Percentiles rank a stretch among this genome's conserved stretches.
Evolutionary conservation across 2,888 invertebrate genomes (phyloP).

Genomic region (Dascillus cervinus): DNA sequence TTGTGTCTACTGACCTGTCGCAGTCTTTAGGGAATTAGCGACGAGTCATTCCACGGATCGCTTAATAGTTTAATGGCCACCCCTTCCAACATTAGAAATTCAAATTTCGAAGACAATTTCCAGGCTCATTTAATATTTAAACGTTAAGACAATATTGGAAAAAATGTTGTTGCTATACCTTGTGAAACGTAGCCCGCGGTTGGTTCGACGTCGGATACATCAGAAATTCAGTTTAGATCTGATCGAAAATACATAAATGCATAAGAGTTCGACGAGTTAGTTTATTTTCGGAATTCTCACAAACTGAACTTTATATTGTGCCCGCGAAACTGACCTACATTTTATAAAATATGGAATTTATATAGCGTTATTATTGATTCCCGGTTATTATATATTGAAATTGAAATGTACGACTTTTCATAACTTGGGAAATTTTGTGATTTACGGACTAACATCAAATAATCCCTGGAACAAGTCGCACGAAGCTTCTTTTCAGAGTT

Average conservation of each 20-base stretch:
- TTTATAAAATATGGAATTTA: constrained; percentile 13
- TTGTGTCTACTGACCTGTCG: constrained; percentile 7
- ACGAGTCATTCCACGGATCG: constrained; percentile 11
- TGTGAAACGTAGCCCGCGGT: too few relatives aligned
- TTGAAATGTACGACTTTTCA: constrained; percentile 11
- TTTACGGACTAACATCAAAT: too few relatives aligned
- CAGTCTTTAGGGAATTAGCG: constrained; percentile 11
- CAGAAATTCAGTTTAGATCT: constrained; percentile 13
- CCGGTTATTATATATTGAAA: constrained; percentile 6
- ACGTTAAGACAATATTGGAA: too few relatives aligned
- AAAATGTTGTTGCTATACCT: too few relatives aligned
- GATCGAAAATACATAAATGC: constrained; percentile 17
- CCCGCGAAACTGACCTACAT: constrained; percentile 13
- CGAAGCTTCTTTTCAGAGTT: too few relatives aligned
- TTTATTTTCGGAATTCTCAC: constrained; percentile 13
- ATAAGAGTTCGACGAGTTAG: constrained; percentile 13
- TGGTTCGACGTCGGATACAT: too few relatives aligned
- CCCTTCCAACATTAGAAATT: too few relatives aligned
- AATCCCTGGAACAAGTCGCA: too few relatives aligned
- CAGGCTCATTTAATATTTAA: too few relatives aligned
- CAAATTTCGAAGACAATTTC: too few relatives aligned
- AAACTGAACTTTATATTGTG: constrained; percentile 12
- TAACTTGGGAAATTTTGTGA: constrained; percentile 5
- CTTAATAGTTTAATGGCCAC: constrained; percentile 14
- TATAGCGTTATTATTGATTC: constrained; percentile 10